Percentiles rank a stretch among this genome's conserved stretches.
Evolutionary conservation across 30 jellyfish, hydroid and myxozoan species (phyloP).

Genomic region (Aurelia aurita): DNA sequence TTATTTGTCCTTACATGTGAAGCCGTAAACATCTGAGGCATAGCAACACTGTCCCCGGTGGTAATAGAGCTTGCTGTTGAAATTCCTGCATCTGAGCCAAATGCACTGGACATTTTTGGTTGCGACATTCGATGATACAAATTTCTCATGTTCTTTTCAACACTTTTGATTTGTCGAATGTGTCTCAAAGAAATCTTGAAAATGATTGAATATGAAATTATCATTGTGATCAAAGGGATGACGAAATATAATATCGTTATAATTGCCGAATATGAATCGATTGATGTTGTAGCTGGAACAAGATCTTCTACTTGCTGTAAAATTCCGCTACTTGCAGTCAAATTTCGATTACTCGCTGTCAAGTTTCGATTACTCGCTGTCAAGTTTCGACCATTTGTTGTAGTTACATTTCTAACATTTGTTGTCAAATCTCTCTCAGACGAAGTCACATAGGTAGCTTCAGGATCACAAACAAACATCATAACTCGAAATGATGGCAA

Average conservation of each 20-base stretch:
- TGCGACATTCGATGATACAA: constrained; percentile 33
- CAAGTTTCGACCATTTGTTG: not conserved
- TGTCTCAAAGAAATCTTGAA: constrained; percentile 68
- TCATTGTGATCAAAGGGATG: constrained; percentile 45
- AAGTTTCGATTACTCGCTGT: not conserved
- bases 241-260: constrained; percentile 31
- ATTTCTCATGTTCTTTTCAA: constrained; percentile 45
- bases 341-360: not conserved
- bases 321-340: not conserved
- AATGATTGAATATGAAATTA: constrained; percentile 42
- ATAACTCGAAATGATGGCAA: constrained; percentile 44
- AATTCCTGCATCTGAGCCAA: constrained; percentile 1
- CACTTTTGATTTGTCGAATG: constrained; percentile 46
- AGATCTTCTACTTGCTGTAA: not conserved
- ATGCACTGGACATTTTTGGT: not conserved
- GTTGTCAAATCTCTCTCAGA: too few relatives aligned
- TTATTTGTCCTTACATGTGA: not conserved
- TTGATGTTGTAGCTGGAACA: not conserved
- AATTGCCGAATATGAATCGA: constrained; percentile 16
- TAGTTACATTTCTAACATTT: too few relatives aligned
- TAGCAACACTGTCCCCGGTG: not conserved
- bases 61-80: constrained; percentile 31
- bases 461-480: constrained; percentile 56
- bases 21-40: not conserved
- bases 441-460: too few relatives aligned